Percentiles rank a stretch among this genome's conserved stretches.
Conservation (phyloP, 2,113 vertebrate species). For the Pelusios castaneus region DNA sequence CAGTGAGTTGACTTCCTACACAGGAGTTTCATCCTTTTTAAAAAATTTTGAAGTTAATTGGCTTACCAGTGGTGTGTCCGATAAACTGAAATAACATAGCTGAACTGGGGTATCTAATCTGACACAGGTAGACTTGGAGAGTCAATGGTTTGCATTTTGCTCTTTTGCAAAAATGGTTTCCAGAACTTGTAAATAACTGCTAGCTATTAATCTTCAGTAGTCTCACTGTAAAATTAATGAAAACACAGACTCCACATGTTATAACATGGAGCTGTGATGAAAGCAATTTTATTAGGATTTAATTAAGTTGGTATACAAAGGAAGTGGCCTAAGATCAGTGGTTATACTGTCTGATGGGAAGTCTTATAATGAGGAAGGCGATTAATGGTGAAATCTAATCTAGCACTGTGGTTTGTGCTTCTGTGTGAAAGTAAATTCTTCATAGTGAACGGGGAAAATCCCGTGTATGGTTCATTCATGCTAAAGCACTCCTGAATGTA, state of each 20-base stretch:
- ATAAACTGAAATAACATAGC: not conserved
- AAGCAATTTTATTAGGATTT: not conserved
- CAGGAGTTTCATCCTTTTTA: not conserved
- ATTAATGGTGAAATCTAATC: constrained; percentile 1
- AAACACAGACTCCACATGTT: not conserved
- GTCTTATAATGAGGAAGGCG: not conserved
- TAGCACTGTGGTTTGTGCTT: not conserved
- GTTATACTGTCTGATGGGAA: constrained; percentile 17
- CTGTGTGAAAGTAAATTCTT: not conserved
- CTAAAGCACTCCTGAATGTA: not conserved
- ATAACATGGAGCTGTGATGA: not conserved
- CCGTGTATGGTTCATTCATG: not conserved
- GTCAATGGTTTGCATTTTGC: not conserved
- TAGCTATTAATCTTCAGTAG: not conserved
- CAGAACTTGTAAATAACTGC: constrained; percentile 8
- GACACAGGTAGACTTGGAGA: not conserved
- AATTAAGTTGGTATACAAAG: not conserved
- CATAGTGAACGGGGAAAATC: not conserved
- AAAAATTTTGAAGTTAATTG: not conserved
- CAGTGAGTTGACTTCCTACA: not conserved
- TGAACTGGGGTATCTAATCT: fast-evolving
- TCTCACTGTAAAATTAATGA: not conserved
- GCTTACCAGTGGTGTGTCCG: not conserved
- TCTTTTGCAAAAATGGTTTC: not conserved
- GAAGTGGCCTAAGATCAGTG: not conserved